Conservation (phyloP, 1,140 invertebrate genomes). For the Bombus sibiricus region DNA sequence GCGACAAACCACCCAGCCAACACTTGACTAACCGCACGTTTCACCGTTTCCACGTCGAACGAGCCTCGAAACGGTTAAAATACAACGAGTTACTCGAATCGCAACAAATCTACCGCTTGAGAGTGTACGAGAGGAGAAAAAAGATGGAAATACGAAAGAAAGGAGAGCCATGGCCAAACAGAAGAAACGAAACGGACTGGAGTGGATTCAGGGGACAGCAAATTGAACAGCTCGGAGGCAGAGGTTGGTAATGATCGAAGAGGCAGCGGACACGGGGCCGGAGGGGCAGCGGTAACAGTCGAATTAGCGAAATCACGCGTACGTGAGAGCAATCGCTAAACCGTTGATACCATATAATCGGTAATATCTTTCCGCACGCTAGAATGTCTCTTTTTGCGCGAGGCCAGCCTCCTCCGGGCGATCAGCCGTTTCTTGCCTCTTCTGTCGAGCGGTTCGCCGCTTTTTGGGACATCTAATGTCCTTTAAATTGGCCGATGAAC, state of each 20-base stretch:
- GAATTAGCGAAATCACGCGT: constrained; percentile 54
- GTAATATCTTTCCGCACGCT: constrained; percentile 50
- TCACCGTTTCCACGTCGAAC: neutral
- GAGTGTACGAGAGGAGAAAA: neutral
- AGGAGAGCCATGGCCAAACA: too few relatives aligned
- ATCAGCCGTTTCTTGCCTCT: constrained; percentile 26
- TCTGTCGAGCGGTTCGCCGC: neutral
- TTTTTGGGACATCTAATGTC: constrained; percentile 44
- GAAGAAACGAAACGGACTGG: neutral
- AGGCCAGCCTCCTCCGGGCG: constrained; percentile 30
- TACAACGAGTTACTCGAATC: neutral
- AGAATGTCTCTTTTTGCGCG: constrained; percentile 49
- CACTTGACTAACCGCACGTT: too few relatives aligned
- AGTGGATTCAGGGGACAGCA: constrained; percentile 12
- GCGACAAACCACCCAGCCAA: too few relatives aligned
- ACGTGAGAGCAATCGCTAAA: constrained; percentile 45
- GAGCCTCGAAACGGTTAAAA: neutral
- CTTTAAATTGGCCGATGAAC: constrained; percentile 49
- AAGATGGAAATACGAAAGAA: neutral
- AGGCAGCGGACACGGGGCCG: neutral
- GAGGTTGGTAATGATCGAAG: constrained; percentile 44
- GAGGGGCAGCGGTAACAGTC: constrained; percentile 38
- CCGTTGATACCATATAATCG: constrained; percentile 52
- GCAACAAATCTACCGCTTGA: neutral
- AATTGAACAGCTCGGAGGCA: constrained; percentile 36